These are phyloP conservation scores for Gymnocheta viridis DNA, from an alignment of 2,888 invertebrate genomes.

Conservation along the genomic window DNA sequence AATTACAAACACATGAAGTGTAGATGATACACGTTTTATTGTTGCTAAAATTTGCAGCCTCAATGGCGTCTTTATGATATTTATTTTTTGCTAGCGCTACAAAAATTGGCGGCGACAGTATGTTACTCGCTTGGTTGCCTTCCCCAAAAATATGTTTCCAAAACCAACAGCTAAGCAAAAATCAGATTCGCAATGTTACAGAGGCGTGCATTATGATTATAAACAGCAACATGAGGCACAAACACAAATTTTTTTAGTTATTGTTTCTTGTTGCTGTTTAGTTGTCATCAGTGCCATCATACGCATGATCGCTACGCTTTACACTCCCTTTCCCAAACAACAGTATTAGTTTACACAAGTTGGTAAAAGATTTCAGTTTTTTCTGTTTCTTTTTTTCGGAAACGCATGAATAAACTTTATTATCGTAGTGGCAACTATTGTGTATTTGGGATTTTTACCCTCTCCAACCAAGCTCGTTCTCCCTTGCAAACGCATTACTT, in stretches of 20 bases:
- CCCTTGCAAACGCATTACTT: conserved; percentile 14
- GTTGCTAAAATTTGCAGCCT: conserved; percentile 63
- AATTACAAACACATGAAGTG: conserved; percentile 35
- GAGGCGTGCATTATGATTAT: conserved; percentile 72
- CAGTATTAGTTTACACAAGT: neutral
- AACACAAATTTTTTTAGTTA: conserved; percentile 32
- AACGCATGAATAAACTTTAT: conserved; percentile 51
- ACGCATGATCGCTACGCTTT: conserved; percentile 66
- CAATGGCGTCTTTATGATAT: conserved; percentile 57
- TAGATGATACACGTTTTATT: conserved; percentile 45
- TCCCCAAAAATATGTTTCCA: conserved; percentile 26
- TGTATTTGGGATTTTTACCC: conserved; percentile 19
- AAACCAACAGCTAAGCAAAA: conserved; percentile 29
- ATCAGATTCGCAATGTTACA: conserved; percentile 60
- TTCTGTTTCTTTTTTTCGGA: neutral
- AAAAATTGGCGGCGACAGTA: conserved; percentile 67
- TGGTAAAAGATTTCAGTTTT: conserved; percentile 5
- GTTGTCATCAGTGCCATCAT: conserved; percentile 68
- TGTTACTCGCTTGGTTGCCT: conserved; percentile 67
- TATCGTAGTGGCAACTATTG: conserved; percentile 24
- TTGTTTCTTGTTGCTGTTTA: conserved; percentile 14
- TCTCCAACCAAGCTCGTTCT: neutral
- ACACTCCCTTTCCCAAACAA: conserved; percentile 58
- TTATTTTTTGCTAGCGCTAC: conserved; percentile 31
- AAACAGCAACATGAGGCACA: conserved; percentile 64